A percentile compares a stretch with the other conserved stretches of the same genome.
phyloP scores from a whole-genome alignment of 1,140 invertebrate species.

The Rhopalosiphum maidis region DNA sequence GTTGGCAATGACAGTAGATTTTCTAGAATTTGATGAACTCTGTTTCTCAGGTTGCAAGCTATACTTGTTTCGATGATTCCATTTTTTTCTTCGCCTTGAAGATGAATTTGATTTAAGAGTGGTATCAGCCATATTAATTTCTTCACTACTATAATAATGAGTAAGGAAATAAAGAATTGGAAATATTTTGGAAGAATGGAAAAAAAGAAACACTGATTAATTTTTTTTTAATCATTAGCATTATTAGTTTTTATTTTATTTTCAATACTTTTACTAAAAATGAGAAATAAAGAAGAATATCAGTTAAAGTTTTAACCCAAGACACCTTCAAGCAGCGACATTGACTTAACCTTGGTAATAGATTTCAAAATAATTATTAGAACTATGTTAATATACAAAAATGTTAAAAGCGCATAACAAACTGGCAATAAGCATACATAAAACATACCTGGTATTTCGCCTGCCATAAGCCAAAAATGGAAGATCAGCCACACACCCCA shows the following conservation, averaged over 20 bases:
- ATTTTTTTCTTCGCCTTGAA: conserved; percentile 53
- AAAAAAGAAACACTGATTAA: conserved; percentile 57
- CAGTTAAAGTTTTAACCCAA: conserved; percentile 52
- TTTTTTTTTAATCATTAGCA: conserved; percentile 52
- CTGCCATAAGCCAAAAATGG: conserved; percentile 56
- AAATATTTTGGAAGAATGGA: conserved; percentile 49
- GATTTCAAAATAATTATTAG: conserved; percentile 19
- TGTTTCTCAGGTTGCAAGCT: conserved; percentile 50
- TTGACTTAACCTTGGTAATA: conserved; percentile 58
- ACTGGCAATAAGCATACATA: conserved; percentile 45
- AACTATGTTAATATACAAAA: conserved; percentile 38
- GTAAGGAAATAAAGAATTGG: conserved; percentile 45
- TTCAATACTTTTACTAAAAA: conserved; percentile 41
- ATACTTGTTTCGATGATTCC: conserved; percentile 56
- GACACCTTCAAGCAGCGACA: conserved; percentile 54
- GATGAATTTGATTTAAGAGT: conserved; percentile 44
- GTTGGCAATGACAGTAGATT: conserved; percentile 54
- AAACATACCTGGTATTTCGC: conserved; percentile 57
- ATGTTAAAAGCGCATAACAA: conserved; percentile 49
- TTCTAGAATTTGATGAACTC: conserved; percentile 53
- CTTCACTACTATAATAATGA: conserved; percentile 57
- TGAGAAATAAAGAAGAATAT: conserved; percentile 51
- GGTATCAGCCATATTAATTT: conserved; percentile 43
- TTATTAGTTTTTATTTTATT: conserved; percentile 54
- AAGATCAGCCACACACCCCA: conserved; percentile 51